Percentiles rank a stretch among this genome's conserved stretches.
Conservation (phyloP, 2,797 vertebrate genomes). For the Limnodromus scolopaceus region DNA sequence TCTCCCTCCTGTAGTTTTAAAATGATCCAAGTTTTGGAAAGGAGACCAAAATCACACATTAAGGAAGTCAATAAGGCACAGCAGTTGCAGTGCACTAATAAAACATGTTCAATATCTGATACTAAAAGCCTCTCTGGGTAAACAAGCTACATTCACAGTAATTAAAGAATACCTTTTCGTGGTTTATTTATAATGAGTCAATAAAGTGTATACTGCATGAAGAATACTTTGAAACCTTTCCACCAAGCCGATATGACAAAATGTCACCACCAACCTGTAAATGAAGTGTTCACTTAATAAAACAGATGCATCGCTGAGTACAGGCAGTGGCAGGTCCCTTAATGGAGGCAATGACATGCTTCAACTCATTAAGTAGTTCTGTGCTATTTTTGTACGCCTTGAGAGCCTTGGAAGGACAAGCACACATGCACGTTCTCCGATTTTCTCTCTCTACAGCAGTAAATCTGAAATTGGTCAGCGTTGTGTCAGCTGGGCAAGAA, state of each 20-base stretch:
- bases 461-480: background rate
- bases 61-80: background rate
- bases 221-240: slow-evolving; percentile 11
- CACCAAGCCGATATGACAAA: background rate
- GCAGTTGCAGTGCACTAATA: background rate
- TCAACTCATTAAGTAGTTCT: background rate
- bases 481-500: background rate
- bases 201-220: background rate
- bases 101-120: background rate
- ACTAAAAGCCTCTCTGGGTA: background rate
- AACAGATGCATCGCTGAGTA: background rate
- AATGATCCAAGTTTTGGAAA: background rate
- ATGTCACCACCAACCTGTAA: background rate
- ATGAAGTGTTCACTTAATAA: background rate
- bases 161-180: slow-evolving; percentile 38
- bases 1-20: background rate
- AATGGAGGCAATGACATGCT: background rate
- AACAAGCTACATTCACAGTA: slow-evolving; percentile 7
- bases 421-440: background rate
- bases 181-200: slow-evolving; percentile 23
- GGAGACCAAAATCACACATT: background rate
- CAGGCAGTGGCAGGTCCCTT: background rate
- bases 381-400: background rate
- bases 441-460: background rate
- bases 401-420: background rate